Evolutionary conservation across 2,888 invertebrate species (phyloP), one percentile per base, ranked within the genome.

Genomic region (Nymphalis c-album): DNA sequence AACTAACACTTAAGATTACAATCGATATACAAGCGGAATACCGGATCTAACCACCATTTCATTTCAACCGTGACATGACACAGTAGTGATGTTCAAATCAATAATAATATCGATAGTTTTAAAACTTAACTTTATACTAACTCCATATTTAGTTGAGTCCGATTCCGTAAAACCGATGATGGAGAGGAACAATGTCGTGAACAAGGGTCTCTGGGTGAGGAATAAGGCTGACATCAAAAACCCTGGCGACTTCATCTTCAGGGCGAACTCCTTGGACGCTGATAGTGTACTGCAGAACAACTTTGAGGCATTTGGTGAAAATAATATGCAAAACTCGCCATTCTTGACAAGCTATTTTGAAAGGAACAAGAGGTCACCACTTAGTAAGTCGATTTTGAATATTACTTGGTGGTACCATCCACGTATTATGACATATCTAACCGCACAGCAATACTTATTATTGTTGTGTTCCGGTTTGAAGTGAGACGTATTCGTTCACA

Each of bases 171-270:
- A 79, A 18, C 82, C 85, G 0, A 83, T 77, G 48, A 64, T 83
- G 17, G 88, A 90, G 17, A 75, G 83, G n/a, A 88, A 85, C 63
- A 91, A 86, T 53, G 75, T 87, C 0, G 73, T 91, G 0, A 91
- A 88, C 58, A 90, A 88, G 74, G 85, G 88, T 0, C 73, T 88
- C 0, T 91, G 90, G 91, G 69, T 84, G 0, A 76, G 78, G 0
- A 78, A 76, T 20, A 17, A 75, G 0, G 72, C 69, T 0, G 80
- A 79, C 0, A 82, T 77, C 16, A 55, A 63, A 73, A 76, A 67
- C 0, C 22, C 71, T 0, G 84, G 84, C 0, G 78, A 84, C 1
- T 89, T 86, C 57, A 80, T 90, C 35, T 91, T 90, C 63, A 75
- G 83, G 22, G 73, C 83, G 0, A 84, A 80, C 53, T 85, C 87